phyloP scores from a whole-genome alignment of 2,888 invertebrate genomes.

The Sarcophaga carnaria region DNA sequence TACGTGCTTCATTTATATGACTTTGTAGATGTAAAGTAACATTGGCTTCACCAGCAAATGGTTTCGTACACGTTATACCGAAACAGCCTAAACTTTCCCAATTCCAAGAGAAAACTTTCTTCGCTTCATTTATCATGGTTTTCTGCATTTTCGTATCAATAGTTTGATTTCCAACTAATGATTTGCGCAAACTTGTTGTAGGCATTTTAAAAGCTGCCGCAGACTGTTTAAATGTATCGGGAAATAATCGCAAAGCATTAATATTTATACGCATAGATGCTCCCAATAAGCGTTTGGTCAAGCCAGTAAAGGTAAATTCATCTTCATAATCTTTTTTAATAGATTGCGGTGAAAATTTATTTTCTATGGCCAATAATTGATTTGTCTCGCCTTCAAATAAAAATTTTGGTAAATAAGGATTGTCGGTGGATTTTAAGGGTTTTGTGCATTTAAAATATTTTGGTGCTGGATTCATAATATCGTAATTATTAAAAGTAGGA shows the following conservation, averaged over 20 bases:
- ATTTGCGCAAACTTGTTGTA: slow-evolving; percentile 9
- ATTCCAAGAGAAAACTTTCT: slow-evolving; percentile 71
- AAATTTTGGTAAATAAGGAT: slow-evolving; percentile 74
- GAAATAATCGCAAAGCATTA: slow-evolving; percentile 69
- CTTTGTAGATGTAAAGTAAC: slow-evolving; percentile 72
- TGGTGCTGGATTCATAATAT: slow-evolving; percentile 68
- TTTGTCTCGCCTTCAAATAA: slow-evolving; percentile 71
- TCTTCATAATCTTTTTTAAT: slow-evolving; percentile 13
- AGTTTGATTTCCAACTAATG: background rate
- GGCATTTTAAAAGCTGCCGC: slow-evolving; percentile 22
- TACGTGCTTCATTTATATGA: slow-evolving; percentile 68
- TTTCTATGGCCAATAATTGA: slow-evolving; percentile 70
- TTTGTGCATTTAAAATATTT: slow-evolving; percentile 72
- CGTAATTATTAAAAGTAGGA: slow-evolving; percentile 60
- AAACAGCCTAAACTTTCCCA: slow-evolving; percentile 75
- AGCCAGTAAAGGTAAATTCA: slow-evolving; percentile 72
- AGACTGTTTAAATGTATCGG: slow-evolving; percentile 49
- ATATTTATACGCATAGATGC: slow-evolving; percentile 71
- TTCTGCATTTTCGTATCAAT: background rate
- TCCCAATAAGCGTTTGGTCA: slow-evolving; percentile 72
- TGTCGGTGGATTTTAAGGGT: slow-evolving; percentile 66
- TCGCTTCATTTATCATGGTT: slow-evolving; percentile 6
- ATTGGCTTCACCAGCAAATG: slow-evolving; percentile 73
- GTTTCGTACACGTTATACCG: slow-evolving; percentile 70
- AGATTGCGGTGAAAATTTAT: slow-evolving; percentile 65